phyloP scores from a whole-genome alignment of 2,113 vertebrate genomes.

The Nesogale talazaci region DNA sequence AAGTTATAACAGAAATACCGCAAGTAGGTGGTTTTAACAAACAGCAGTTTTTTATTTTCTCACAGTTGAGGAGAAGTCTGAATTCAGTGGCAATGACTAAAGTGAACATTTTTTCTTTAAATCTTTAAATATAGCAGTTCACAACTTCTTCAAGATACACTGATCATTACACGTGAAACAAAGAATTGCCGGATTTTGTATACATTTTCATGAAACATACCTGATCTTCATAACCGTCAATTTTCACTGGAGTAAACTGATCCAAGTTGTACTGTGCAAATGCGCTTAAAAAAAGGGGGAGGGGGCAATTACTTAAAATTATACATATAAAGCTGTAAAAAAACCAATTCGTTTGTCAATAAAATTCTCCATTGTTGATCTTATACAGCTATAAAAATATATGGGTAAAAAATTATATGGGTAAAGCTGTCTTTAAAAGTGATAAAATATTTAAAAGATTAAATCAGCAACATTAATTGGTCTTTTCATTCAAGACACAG shows the following conservation, averaged over 20 bases:
- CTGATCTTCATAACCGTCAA: conserved; percentile 96
- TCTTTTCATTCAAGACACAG: conserved; percentile 22
- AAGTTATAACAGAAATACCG: background rate
- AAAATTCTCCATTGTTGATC: conserved; percentile 32
- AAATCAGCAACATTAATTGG: conserved; percentile 16
- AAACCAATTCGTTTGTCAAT: conserved; percentile 23
- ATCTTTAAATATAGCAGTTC: background rate
- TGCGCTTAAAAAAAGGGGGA: conserved; percentile 88
- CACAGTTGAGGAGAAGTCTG: no score
- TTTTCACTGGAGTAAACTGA: conserved; percentile 97
- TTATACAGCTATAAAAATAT: conserved; percentile 14
- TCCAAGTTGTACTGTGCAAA: conserved; percentile 99
- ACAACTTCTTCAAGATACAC: conserved; percentile 34
- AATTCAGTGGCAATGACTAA: conserved; percentile 38
- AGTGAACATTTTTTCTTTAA: conserved; percentile 10
- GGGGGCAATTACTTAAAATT: conserved; percentile 38
- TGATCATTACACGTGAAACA: conserved; percentile 44
- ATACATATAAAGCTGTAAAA: conserved; percentile 11
- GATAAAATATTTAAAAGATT: conserved; percentile 42
- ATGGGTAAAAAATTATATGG: background rate
- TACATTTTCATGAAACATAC: conserved; percentile 84
- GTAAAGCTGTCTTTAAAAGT: conserved; percentile 40
- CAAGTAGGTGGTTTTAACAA: background rate
- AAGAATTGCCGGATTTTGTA: background rate
- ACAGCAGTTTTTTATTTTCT: no score